phyloP scores from a whole-genome alignment of 2,113 vertebrate genomes.

The Danionella cerebrum region DNA sequence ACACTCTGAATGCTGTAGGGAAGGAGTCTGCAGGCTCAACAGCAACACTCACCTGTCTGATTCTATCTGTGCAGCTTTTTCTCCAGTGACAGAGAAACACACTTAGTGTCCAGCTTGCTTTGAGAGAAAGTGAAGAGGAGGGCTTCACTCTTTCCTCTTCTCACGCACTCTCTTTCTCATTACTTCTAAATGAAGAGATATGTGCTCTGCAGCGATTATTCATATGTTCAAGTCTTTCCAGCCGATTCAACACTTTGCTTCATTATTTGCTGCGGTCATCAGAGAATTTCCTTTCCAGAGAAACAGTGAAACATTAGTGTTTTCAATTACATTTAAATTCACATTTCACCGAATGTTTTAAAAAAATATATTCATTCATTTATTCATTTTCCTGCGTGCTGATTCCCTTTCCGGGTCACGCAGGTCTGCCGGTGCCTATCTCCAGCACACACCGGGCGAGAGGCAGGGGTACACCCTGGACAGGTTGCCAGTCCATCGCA shows the following conservation, averaged over 20 bases:
- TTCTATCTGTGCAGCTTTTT: conserved; percentile 30
- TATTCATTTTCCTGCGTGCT: too few relatives aligned
- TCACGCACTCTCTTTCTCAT: background rate
- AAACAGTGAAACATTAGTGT: background rate
- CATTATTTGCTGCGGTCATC: background rate
- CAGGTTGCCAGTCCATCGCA: too few relatives aligned
- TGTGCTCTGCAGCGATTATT: background rate
- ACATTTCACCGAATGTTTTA: too few relatives aligned
- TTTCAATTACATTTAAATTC: too few relatives aligned
- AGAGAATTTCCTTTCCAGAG: too few relatives aligned
- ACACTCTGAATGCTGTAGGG: background rate
- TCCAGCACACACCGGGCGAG: too few relatives aligned
- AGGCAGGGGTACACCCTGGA: too few relatives aligned
- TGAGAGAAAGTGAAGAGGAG: background rate
- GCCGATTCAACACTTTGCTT: background rate
- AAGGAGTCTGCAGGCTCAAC: conserved; percentile 20
- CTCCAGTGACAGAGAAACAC: conserved; percentile 31
- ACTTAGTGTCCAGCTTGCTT: conserved; percentile 29
- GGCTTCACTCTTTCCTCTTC: background rate
- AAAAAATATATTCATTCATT: too few relatives aligned
- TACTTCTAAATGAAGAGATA: background rate
- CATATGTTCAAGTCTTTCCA: background rate
- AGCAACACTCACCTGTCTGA: conserved; percentile 36
- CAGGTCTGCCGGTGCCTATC: too few relatives aligned
- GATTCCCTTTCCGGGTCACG: too few relatives aligned